A percentile compares a stretch with the other conserved stretches of the same genome.
These are phyloP conservation scores for Phaetusa simplex DNA, from an alignment of 2,113 vertebrate genomes.

Conservation along the genomic window DNA sequence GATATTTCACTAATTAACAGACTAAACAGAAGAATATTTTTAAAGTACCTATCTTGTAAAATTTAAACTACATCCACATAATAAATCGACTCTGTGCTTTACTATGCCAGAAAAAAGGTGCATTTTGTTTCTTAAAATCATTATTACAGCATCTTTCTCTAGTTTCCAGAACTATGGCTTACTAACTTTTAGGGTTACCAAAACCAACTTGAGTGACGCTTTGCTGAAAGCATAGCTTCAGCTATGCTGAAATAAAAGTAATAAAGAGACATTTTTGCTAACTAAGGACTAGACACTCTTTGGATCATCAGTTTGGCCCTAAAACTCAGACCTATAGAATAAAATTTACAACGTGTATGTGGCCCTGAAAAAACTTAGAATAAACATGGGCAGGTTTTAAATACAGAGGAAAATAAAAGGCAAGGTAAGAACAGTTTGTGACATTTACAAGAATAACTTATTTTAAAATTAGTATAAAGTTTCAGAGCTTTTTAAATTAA, in stretches of 20 bases:
- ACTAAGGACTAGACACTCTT: not conserved
- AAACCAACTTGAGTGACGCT: not conserved
- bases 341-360: accelerated
- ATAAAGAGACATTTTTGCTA: not conserved
- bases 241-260: not conserved
- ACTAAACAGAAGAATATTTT: not conserved
- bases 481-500: not conserved
- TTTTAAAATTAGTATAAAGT: not conserved
- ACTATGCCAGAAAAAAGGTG: accelerated
- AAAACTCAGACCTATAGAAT: not conserved
- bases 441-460: not conserved
- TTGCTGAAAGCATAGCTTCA: no score
- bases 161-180: not conserved
- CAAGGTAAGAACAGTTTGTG: not conserved
- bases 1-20: not conserved
- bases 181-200: not conserved
- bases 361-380: not conserved
- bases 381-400: not conserved
- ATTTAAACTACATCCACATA: not conserved
- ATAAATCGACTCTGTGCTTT: accelerated
- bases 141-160: not conserved
- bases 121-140: not conserved
- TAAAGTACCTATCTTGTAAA: accelerated
- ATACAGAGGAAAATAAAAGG: not conserved
- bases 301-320: not conserved